Conservation (phyloP, 2,888 invertebrate genomes). For the Sphaerophoria rueppellii region DNA sequence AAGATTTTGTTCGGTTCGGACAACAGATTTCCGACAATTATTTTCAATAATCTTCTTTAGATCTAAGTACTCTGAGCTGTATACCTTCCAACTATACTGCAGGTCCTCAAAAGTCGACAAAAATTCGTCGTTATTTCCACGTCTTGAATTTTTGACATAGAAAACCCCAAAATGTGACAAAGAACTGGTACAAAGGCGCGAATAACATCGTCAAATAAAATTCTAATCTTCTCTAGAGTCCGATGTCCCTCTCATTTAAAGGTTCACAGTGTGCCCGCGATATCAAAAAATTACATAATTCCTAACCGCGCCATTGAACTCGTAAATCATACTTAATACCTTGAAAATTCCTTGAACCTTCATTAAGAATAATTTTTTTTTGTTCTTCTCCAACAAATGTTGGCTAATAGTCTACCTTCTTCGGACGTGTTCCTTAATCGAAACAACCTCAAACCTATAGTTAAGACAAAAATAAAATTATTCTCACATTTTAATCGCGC, state of each 20-base stretch:
- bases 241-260: background rate
- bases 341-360: constrained; percentile 31
- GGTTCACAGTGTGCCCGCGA: constrained; percentile 10
- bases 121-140: too few relatives aligned
- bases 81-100: too few relatives aligned
- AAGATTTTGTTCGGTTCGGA: too few relatives aligned
- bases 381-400: background rate
- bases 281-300: constrained; percentile 6
- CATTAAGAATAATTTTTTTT: constrained; percentile 1
- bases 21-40: too few relatives aligned
- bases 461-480: constrained; percentile 26
- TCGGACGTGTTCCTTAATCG: constrained; percentile 22
- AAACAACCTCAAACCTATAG: constrained; percentile 38
- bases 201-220: background rate
- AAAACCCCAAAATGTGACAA: too few relatives aligned
- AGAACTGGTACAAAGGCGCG: background rate
- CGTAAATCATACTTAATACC: constrained; percentile 39
- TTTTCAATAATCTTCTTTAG: too few relatives aligned
- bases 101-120: too few relatives aligned
- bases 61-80: too few relatives aligned
- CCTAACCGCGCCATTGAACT: background rate
- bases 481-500: constrained; percentile 68
- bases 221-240: background rate
- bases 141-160: too few relatives aligned
- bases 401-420: constrained; percentile 2